Percentiles rank a stretch among this genome's conserved stretches.
These are phyloP conservation scores for Sciurus niger DNA, from an alignment of 2,113 vertebrate genomes.

Conservation along the genomic window DNA sequence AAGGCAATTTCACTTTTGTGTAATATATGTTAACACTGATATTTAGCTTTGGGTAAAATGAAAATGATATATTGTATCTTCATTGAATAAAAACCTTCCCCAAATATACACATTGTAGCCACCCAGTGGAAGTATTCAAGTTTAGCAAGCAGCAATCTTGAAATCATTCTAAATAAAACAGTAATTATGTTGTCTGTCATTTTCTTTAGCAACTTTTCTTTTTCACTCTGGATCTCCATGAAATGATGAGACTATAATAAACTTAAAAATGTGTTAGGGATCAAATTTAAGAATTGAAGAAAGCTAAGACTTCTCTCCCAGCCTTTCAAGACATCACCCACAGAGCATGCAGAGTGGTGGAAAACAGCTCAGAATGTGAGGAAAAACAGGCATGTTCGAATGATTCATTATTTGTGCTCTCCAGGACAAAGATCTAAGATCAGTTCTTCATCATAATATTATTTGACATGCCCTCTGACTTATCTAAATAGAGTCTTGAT, in stretches of 20 bases:
- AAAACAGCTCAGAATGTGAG: constrained; percentile 74
- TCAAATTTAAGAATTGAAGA: constrained; percentile 68
- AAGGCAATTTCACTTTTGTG: constrained; percentile 52
- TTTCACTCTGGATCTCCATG: neutral
- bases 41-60: neutral
- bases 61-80: constrained; percentile 66
- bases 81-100: constrained; percentile 38
- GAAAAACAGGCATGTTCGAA: constrained; percentile 70
- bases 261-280: constrained; percentile 59
- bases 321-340: constrained; percentile 3
- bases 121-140: constrained; percentile 84
- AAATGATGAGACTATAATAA: neutral
- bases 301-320: neutral
- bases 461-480: constrained; percentile 73
- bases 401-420: constrained; percentile 80
- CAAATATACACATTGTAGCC: constrained; percentile 78
- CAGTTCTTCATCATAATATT: constrained; percentile 79
- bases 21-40: constrained; percentile 47
- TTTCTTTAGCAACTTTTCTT: constrained; percentile 78
- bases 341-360: neutral
- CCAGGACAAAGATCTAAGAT: constrained; percentile 63
- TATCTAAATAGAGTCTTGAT: constrained; percentile 78
- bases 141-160: constrained; percentile 83
- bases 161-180: constrained; percentile 73
- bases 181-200: constrained; percentile 77